Conservation (phyloP, 2,797 vertebrate species). For the Pipistrellus nathusii region DNA sequence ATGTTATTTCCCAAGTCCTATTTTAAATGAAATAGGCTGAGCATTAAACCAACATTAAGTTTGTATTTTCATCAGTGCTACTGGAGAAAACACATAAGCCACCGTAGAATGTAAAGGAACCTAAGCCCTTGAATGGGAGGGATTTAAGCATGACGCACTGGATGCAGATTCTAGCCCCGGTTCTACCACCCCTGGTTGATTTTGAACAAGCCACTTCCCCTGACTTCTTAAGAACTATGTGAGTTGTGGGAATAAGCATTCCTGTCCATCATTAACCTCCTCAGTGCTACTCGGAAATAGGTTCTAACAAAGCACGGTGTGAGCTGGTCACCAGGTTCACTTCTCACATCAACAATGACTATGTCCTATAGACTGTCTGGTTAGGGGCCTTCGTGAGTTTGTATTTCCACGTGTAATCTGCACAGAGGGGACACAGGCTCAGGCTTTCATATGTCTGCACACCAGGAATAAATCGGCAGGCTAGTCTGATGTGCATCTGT, state of each 20-base stretch:
- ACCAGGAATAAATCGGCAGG: not conserved
- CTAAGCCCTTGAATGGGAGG: not conserved
- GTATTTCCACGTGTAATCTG: not conserved
- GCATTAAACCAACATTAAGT: constrained; percentile 26
- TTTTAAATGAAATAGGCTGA: not conserved
- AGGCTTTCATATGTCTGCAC: not conserved
- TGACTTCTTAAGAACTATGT: not conserved
- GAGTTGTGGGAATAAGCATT: not conserved
- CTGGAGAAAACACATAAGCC: not conserved
- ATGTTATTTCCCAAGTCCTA: not conserved
- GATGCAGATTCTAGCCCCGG: not conserved
- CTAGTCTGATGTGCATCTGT: not conserved
- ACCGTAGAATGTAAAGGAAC: not conserved
- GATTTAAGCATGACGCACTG: not conserved
- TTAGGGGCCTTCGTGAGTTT: not conserved
- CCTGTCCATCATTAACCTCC: not conserved
- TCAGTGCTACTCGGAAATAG: not conserved
- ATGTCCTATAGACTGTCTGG: not conserved
- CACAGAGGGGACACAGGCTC: not conserved
- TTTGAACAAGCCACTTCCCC: not conserved
- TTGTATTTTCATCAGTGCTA: not conserved
- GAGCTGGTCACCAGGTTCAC: not conserved
- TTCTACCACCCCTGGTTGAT: not conserved
- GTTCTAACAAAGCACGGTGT: not conserved
- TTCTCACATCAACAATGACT: not conserved